These are phyloP conservation scores for Heliothis virescens DNA, from an alignment of 1,140 invertebrate species.

Conservation along the genomic window DNA sequence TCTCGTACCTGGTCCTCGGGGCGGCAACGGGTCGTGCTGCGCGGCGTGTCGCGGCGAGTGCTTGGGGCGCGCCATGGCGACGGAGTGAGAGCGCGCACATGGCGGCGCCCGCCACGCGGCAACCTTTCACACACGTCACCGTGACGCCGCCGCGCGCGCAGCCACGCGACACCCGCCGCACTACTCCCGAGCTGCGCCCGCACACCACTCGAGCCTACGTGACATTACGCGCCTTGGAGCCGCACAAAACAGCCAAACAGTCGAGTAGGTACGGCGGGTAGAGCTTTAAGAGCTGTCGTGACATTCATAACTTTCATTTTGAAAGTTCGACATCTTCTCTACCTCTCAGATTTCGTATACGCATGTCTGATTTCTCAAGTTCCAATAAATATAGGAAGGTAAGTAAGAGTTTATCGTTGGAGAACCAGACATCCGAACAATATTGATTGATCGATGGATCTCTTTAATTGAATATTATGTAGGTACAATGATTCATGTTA, in stretches of 20 bases:
- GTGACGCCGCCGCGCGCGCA: conserved; percentile 48
- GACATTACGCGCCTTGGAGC: not conserved
- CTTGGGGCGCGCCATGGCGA: conserved; percentile 78
- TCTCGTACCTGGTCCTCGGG: conserved; percentile 81
- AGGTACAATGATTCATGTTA: not conserved
- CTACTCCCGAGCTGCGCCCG: not conserved
- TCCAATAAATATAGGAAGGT: not conserved
- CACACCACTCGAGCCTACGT: not conserved
- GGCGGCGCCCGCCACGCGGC: conserved; percentile 60
- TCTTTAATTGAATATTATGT: not conserved
- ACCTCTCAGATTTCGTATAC: not conserved
- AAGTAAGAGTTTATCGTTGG: not conserved
- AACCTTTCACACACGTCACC: conserved; percentile 75
- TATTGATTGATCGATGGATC: conserved; percentile 4
- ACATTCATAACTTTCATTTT: not conserved
- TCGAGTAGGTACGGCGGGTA: not conserved
- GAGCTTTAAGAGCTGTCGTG: not conserved
- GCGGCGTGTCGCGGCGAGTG: conserved; percentile 79
- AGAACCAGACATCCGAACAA: conserved; percentile 1
- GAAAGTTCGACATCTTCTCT: too few relatives aligned
- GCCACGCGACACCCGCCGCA: conserved; percentile 15
- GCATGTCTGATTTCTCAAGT: not conserved
- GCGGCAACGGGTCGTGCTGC: conserved; percentile 75
- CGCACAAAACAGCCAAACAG: not conserved
- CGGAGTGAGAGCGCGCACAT: conserved; percentile 69